Percentiles rank a stretch among this genome's conserved stretches.
Conservation (phyloP, 2,113 vertebrate species). For the Syrrhaptes paradoxus region DNA sequence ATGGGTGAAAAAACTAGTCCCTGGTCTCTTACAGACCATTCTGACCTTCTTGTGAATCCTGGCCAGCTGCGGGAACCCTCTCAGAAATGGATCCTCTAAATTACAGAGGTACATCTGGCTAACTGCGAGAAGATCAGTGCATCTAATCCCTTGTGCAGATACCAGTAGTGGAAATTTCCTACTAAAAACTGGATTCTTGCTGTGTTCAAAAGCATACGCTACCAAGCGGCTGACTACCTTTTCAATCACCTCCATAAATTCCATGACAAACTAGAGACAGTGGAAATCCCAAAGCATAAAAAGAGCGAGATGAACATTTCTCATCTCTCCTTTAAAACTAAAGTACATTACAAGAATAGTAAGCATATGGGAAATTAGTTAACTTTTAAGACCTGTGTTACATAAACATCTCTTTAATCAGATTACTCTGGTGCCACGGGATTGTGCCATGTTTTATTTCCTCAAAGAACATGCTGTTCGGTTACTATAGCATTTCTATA, state of each 20-base stretch:
- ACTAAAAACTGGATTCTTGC: neutral
- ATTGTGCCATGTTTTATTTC: conserved; percentile 50
- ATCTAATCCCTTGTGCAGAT: neutral
- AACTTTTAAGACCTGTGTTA: conserved; percentile 37
- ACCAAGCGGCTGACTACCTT: neutral
- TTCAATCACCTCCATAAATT: neutral
- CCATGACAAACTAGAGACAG: conserved; percentile 3
- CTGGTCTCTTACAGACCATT: neutral
- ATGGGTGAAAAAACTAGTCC: neutral
- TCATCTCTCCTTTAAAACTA: conserved; percentile 20
- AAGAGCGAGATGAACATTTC: neutral
- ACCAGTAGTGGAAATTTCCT: neutral
- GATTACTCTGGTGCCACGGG: conserved; percentile 34
- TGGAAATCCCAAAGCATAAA: conserved; percentile 24
- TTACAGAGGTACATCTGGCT: neutral
- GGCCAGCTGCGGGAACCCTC: neutral
- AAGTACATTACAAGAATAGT: conserved; percentile 8
- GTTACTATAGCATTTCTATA: conserved; percentile 75
- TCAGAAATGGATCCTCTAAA: neutral
- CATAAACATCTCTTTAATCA: conserved; percentile 56
- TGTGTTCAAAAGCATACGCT: neutral
- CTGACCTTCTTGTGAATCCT: neutral
- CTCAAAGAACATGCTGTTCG: conserved; percentile 67
- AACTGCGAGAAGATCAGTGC: neutral
- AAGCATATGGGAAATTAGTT: conserved; percentile 41